These are phyloP conservation scores for Vanacampus margaritifer DNA, from an alignment of 2,113 vertebrate genomes.

Conservation along the genomic window DNA sequence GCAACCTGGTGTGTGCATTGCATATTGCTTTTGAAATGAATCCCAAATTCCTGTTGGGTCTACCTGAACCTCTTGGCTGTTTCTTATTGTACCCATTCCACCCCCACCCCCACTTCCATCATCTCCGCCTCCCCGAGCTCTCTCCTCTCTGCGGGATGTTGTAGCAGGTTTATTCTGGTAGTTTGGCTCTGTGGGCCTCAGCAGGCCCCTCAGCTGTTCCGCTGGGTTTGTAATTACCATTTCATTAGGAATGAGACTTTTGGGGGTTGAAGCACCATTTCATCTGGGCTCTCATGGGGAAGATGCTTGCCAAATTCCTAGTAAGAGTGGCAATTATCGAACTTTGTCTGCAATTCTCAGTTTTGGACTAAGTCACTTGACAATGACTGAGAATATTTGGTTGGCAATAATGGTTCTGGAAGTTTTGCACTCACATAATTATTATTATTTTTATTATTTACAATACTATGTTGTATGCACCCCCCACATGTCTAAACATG, in stretches of 20 bases:
- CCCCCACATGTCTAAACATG: too few relatives aligned
- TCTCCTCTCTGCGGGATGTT: constrained; percentile 65
- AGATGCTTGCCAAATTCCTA: constrained; percentile 67
- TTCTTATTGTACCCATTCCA: constrained; percentile 25
- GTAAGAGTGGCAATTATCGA: constrained; percentile 72
- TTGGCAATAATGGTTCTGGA: constrained; percentile 61
- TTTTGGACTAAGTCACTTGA: constrained; percentile 72
- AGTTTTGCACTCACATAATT: constrained; percentile 50
- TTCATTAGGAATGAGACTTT: constrained; percentile 78
- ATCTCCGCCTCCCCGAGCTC: constrained; percentile 14
- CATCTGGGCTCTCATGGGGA: constrained; percentile 69
- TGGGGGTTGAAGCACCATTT: constrained; percentile 75
- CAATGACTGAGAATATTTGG: constrained; percentile 62
- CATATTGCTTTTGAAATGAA: constrained; percentile 67
- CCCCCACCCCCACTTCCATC: background rate
- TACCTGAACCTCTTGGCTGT: constrained; percentile 37
- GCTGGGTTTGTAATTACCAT: constrained; percentile 77
- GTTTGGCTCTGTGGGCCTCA: constrained; percentile 62
- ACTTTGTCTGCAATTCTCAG: constrained; percentile 68
- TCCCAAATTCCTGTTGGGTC: constrained; percentile 51
- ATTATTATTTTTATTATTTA: background rate
- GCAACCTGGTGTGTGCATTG: constrained; percentile 55
- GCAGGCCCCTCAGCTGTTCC: constrained; percentile 74
- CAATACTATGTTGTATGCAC: too few relatives aligned
- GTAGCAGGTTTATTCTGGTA: constrained; percentile 70